Base-by-base conservation (phyloP, 1,140 invertebrate species). In the Hesperophylax magnus region DNA sequence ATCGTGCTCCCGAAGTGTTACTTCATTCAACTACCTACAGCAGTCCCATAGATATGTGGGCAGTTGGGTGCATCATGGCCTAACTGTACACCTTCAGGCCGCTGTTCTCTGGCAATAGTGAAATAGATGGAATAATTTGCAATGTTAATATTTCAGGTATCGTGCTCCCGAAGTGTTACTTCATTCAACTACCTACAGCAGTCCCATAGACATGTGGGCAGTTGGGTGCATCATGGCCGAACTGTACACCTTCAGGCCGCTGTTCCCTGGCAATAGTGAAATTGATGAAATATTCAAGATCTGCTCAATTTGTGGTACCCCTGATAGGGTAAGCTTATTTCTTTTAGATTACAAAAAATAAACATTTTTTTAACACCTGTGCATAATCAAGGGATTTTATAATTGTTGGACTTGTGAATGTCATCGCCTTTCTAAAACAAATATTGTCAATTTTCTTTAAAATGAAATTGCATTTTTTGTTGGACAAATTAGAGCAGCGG, bases 281-380 rank as follows among this genome's bases (percentile, higher is more conserved):
- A 98, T 99, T 77, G 99, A 99, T 88, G 97, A 99, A 90, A 94
- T 99, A 67, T 99, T 99, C 86, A 98, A 98, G 89, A 98, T 99
- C 77, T 98, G 98, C 86, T 96, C 97, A 0, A 93, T 99, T 20
- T 91, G 99, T 56, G 99, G 99, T 11, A 99, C 98, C 5, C 98
- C 98, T 0, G 94, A 96, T 84, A 97, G 97, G 91, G 95, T 96
- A 85, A 78, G 34, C 65, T 34, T 1, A 47, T 47, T 47, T 47
- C 39, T 27, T 27, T 27, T 2, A 27, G 5, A 27, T 5, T 27
- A 27, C 27, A 27, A 5, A 27, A 27, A 27, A 27, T 2, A 27
- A 27, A 27, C 27, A 27, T 27, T 2, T 27, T 27, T 27, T n/a
- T n/a, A n/a, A n/a, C n/a, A 27, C 2, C 27, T 27, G 27, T 2